Evolutionary conservation across 2,797 vertebrate species (phyloP).

Genomic region (Gambusia yucatana): DNA sequence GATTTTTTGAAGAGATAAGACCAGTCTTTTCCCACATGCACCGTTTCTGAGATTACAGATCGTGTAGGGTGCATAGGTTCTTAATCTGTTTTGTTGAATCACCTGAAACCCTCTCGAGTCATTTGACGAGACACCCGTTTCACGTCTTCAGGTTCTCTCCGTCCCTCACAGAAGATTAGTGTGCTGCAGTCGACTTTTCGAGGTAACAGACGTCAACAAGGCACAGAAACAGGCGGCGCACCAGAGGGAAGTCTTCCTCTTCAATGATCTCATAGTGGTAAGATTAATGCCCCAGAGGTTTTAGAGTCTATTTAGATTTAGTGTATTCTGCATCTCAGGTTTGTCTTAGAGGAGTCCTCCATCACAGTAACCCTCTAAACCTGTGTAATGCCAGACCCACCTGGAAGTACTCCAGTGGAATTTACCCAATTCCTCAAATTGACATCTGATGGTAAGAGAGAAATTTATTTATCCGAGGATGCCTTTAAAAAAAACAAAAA

Average conservation of each 20-base stretch:
- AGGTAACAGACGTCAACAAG: constrained; percentile 96
- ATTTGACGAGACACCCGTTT: constrained; percentile 1
- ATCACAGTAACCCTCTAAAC: not conserved
- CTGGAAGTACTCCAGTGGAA: not conserved
- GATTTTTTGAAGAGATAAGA: not conserved
- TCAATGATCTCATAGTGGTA: constrained; percentile 98
- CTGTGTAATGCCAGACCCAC: not conserved
- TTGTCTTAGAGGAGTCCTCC: not conserved
- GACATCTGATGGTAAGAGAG: not conserved
- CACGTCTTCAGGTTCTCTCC: constrained; percentile 88
- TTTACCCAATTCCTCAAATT: not conserved
- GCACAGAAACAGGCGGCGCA: constrained; percentile 97
- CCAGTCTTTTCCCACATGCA: not conserved
- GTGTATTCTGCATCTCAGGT: not conserved
- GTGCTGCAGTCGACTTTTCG: constrained; percentile 98
- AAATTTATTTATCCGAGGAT: not conserved
- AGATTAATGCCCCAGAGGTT: not conserved
- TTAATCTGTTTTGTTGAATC: not conserved
- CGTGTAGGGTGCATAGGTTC: constrained; percentile 1
- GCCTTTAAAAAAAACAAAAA: not conserved
- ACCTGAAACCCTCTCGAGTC: not conserved
- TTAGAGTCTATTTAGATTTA: not conserved
- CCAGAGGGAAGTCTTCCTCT: constrained; percentile 98
- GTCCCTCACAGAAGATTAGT: constrained; percentile 95
- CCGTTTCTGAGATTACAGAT: not conserved